These are phyloP conservation scores for Plagodis dolabraria DNA, from an alignment of 2,888 invertebrate genomes.

Conservation along the genomic window DNA sequence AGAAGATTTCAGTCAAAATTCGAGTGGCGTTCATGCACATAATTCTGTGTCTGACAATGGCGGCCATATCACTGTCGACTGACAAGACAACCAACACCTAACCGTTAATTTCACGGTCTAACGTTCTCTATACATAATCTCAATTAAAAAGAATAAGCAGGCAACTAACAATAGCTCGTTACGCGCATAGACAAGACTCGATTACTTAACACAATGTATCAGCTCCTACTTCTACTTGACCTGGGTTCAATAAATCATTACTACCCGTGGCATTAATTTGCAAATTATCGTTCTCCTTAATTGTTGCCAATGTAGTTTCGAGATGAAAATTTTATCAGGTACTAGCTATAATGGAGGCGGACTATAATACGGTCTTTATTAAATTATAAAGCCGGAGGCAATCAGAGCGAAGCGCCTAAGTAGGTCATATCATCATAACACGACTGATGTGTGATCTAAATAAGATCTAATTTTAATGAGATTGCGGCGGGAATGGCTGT, in stretches of 20 bases:
- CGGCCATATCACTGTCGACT: constrained; percentile 2
- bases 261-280: constrained; percentile 12
- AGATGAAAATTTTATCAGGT: constrained; percentile 21
- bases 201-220: not conserved
- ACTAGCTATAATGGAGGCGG: constrained; percentile 16
- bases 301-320: constrained; percentile 12
- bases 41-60: constrained; percentile 3
- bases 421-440: constrained; percentile 47
- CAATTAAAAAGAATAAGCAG: constrained; percentile 26
- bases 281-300: constrained; percentile 14
- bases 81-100: not conserved
- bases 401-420: constrained; percentile 45
- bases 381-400: constrained; percentile 31
- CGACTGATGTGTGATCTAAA: constrained; percentile 38
- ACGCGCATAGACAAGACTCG: not conserved
- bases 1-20: too few species aligned
- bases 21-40: constrained; percentile 10
- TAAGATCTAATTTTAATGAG: constrained; percentile 28
- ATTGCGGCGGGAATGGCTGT: constrained; percentile 17
- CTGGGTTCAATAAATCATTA: constrained; percentile 14
- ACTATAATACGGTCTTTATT: constrained; percentile 11
- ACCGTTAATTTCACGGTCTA: constrained; percentile 32
- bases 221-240: not conserved
- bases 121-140: constrained; percentile 30
- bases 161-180: not conserved